phyloP scores from a whole-genome alignment of 2,113 vertebrate species.

The Megaleporinus macrocephalus region DNA sequence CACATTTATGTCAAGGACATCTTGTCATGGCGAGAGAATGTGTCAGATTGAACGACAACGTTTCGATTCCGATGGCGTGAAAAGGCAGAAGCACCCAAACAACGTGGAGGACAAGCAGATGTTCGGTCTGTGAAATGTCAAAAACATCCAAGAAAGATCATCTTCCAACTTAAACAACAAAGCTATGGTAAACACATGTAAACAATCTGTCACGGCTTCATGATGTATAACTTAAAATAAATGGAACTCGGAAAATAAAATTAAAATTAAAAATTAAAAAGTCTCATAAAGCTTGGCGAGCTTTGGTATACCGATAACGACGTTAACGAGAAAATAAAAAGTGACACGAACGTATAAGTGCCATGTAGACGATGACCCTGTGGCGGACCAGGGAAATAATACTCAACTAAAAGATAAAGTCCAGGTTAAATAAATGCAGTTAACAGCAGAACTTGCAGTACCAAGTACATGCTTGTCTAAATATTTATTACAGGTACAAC shows the following conservation, averaged over 20 bases:
- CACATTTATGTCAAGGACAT: conserved; percentile 49
- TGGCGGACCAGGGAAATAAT: conserved; percentile 78
- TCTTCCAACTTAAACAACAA: conserved; percentile 32
- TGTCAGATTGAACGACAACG: conserved; percentile 15
- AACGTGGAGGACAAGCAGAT: conserved; percentile 26
- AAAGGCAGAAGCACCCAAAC: background rate
- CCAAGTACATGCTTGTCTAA: conserved; percentile 93
- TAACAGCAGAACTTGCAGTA: conserved; percentile 90
- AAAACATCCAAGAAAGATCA: conserved; percentile 27
- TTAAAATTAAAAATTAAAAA: too few relatives aligned
- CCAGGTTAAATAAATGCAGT: conserved; percentile 83
- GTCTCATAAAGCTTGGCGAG: conserved; percentile 71
- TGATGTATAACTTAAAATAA: conserved; percentile 56
- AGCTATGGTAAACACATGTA: conserved; percentile 64
- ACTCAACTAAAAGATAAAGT: conserved; percentile 77
- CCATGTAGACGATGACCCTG: conserved; percentile 67
- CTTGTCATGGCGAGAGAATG: conserved; percentile 40
- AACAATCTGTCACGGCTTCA: conserved; percentile 64
- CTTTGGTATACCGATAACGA: conserved; percentile 79
- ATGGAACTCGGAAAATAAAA: conserved; percentile 57
- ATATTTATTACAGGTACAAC: conserved; percentile 99
- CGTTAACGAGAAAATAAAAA: conserved; percentile 70
- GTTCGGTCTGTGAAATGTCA: conserved; percentile 19
- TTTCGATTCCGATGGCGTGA: background rate
- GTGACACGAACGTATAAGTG: conserved; percentile 72